These are phyloP conservation scores for Hirundo rustica DNA, from an alignment of 2,797 vertebrate species.

Conservation along the genomic window DNA sequence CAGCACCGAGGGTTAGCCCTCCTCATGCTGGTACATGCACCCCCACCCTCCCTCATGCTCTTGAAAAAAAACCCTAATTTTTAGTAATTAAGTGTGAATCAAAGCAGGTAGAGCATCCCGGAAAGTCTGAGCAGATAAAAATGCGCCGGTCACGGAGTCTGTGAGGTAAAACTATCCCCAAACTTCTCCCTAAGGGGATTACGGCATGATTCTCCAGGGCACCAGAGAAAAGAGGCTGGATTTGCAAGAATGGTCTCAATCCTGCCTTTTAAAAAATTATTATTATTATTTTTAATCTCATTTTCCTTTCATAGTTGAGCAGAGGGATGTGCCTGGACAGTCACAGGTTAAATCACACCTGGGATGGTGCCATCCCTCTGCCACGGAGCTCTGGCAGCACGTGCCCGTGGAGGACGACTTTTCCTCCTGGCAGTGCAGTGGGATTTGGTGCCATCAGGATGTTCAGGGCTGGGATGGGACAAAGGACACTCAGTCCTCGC, in stretches of 20 bases:
- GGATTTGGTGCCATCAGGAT: neutral
- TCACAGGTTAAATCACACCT: neutral
- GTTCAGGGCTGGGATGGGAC: neutral
- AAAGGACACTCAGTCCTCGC: neutral
- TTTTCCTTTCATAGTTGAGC: neutral
- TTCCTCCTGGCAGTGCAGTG: neutral
- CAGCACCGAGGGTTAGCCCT: neutral
- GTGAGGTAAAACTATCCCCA: neutral
- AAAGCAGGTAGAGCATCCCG: neutral
- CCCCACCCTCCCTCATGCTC: neutral
- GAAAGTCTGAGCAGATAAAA: constrained; percentile 1
- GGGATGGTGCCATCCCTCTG: accelerated
- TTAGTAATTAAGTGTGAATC: neutral
- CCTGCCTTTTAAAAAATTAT: neutral
- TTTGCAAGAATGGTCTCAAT: neutral
- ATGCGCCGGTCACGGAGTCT: neutral
- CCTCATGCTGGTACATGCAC: neutral
- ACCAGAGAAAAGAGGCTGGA: neutral
- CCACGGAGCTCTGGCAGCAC: neutral
- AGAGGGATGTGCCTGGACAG: neutral
- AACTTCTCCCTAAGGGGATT: neutral
- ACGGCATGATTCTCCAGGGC: neutral
- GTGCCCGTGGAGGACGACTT: accelerated
- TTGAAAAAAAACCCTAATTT: neutral
- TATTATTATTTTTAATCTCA: neutral